Base-by-base conservation (phyloP, 2,797 vertebrate genomes). In the Chelonia mydas region DNA sequence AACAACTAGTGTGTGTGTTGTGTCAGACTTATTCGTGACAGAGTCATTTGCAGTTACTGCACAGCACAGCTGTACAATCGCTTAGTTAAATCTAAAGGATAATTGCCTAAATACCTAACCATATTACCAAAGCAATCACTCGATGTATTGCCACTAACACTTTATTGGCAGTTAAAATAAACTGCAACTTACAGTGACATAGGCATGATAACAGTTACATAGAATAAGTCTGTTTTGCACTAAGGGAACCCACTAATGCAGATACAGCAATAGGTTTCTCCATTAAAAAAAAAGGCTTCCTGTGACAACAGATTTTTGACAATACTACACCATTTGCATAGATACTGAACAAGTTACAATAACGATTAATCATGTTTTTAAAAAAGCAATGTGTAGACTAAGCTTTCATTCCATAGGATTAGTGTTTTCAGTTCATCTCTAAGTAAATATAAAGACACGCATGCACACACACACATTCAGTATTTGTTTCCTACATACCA, bases 381-480 rank as follows among this genome's bases (percentile, higher is more conserved):
- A 84, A 57, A 19, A 31, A 49, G 2, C 33, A 13, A 6, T 0
- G 53, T 77, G 87, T 61, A 10, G 10, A 37, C 68, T 41, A 23
- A 11, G n/a, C 23, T 68, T 68, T 68, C 65, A 84, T 93, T 93
- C 83, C 54, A 86, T 88, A 25, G 12, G 59, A 88, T n/a, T 92
- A 83, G 54, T 78, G 86, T 78, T 93, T 89, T 84, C 84, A 95
- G 79, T 83, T 94, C 84, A 78, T 88, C 19, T 83, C 74, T 83
- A 3, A 2, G 61, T 61, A 96, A 85, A 37, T 37, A 79, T 23
- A 45, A 47, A 82, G 41, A 47, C 10, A 11, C 49, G 4, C 12
- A 68, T 0, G 84, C 8, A 88, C 80, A 90, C 95, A 92, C 1
- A 0, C 10, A 74, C 72, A 90, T 59, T 17, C 25, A 65, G 77